phyloP scores from a whole-genome alignment of 2,113 vertebrate genomes.

The Strix uralensis region DNA sequence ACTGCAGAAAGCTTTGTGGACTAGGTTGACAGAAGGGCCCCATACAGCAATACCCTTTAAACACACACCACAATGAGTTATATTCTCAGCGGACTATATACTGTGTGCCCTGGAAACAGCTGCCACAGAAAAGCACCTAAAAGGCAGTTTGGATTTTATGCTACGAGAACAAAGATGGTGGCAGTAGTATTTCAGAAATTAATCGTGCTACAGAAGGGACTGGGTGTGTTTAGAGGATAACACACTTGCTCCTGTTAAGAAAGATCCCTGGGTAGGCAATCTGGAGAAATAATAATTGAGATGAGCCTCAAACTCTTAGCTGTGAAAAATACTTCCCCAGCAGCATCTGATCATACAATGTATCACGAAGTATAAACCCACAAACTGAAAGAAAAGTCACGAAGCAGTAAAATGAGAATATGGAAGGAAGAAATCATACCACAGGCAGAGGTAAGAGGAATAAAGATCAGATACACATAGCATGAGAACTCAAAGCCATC shows the following conservation, averaged over 20 bases:
- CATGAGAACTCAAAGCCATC: constrained; percentile 2
- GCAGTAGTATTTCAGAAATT: background rate
- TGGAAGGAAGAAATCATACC: background rate
- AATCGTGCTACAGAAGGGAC: background rate
- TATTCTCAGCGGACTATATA: background rate
- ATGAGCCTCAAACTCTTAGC: background rate
- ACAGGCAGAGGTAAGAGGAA: background rate
- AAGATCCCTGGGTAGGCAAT: background rate
- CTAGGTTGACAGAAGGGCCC: background rate
- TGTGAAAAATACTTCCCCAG: constrained; percentile 9
- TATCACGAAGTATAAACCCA: background rate
- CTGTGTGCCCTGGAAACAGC: background rate
- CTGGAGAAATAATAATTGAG: background rate
- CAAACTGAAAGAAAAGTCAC: constrained; percentile 17
- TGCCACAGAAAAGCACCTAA: background rate
- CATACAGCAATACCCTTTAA: background rate
- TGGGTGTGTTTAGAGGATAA: background rate
- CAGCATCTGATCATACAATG: background rate
- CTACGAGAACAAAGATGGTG: background rate
- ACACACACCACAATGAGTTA: background rate
- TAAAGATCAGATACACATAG: background rate
- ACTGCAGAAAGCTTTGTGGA: background rate
- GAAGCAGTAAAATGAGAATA: background rate
- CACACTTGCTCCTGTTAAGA: background rate
- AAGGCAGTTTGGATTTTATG: background rate